These are phyloP conservation scores for Brachionus manjavacas DNA, from an alignment of 1,140 invertebrate genomes.

Conservation along the genomic window DNA sequence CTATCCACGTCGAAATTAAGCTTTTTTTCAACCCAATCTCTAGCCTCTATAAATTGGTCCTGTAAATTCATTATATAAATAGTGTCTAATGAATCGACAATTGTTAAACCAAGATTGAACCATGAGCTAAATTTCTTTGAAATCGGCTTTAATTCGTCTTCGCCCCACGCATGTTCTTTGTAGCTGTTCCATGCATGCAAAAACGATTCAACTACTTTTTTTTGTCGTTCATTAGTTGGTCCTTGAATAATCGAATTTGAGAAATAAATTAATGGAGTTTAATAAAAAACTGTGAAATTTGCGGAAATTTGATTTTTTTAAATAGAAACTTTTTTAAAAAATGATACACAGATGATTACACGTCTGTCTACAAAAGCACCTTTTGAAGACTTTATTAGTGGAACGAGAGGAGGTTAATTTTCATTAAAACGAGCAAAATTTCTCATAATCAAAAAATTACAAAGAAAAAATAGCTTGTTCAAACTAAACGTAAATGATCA, in stretches of 20 bases:
- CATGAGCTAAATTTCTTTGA: conserved; percentile 66
- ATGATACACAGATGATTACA: too few relatives aligned
- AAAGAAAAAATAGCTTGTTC: too few relatives aligned
- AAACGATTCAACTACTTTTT: conserved; percentile 23
- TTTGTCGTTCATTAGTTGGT: conserved; percentile 20
- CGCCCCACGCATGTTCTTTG: conserved; percentile 90
- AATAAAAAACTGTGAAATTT: too few relatives aligned
- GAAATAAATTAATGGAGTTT: neutral
- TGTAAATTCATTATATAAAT: conserved; percentile 93
- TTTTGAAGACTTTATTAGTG: too few relatives aligned
- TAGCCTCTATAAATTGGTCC: conserved; percentile 83
- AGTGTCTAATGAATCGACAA: conserved; percentile 92
- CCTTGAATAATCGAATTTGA: neutral
- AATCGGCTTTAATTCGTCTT: conserved; percentile 89
- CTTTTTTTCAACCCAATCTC: conserved; percentile 82
- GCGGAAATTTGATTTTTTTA: too few relatives aligned
- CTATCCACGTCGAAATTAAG: conserved; percentile 75
- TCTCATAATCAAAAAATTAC: too few relatives aligned
- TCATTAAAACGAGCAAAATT: too few relatives aligned
- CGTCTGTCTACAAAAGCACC: too few relatives aligned
- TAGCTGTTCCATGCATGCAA: conserved; percentile 83
- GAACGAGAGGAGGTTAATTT: too few relatives aligned
- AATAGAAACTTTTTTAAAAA: too few relatives aligned
- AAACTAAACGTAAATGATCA: too few relatives aligned
- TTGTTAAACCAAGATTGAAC: conserved; percentile 81